phyloP scores from a whole-genome alignment of 2,797 vertebrate species.

The Anisognathus igniventris region DNA sequence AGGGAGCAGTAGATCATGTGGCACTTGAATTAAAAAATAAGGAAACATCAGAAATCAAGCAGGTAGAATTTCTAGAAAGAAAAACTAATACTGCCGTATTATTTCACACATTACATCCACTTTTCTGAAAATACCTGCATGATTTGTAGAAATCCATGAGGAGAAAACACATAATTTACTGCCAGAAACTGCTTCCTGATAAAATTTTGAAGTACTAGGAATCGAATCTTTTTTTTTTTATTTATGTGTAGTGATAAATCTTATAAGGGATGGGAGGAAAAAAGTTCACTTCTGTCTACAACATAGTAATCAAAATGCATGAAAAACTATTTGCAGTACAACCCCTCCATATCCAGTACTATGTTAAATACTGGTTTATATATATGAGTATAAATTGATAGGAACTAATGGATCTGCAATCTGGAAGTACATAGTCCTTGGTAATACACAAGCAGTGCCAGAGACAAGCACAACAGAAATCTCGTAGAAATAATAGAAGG shows the following conservation, averaged over 20 bases:
- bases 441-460: background rate
- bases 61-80: background rate
- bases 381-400: background rate
- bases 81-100: rapidly evolving
- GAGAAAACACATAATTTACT: background rate
- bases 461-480: background rate
- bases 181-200: background rate
- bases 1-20: background rate
- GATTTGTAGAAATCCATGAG: background rate
- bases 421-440: background rate
- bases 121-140: background rate
- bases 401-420: background rate
- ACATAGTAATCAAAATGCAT: background rate
- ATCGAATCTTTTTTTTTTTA: background rate
- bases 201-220: background rate
- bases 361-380: background rate
- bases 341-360: background rate
- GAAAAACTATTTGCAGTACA: background rate
- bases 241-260: background rate
- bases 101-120: background rate
- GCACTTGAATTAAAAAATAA: background rate
- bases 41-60: background rate
- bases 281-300: background rate
- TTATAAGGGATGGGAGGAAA: background rate
- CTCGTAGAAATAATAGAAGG: background rate